These are phyloP conservation scores for Drosophila funebris DNA, from an alignment of 1,140 invertebrate genomes.

Conservation along the genomic window DNA sequence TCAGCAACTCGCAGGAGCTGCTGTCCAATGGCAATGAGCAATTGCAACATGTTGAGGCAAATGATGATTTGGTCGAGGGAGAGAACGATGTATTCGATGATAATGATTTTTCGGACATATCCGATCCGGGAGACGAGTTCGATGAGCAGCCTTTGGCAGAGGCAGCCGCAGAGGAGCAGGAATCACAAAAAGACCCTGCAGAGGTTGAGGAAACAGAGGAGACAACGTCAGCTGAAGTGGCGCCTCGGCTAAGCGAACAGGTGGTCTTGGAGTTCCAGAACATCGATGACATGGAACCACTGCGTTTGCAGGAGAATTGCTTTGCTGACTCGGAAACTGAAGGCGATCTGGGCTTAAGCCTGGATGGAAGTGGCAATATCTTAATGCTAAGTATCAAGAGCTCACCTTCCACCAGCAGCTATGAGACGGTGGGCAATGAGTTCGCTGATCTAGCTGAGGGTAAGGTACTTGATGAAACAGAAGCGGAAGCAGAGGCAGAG, in stretches of 20 bases:
- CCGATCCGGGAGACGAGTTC: conserved; percentile 77
- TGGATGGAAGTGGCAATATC: conserved; percentile 62
- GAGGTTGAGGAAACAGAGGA: neutral
- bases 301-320: conserved; percentile 76
- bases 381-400: conserved; percentile 78
- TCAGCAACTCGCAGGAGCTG: conserved; percentile 44
- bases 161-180: neutral
- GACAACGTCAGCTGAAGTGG: neutral
- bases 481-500: conserved; percentile 25
- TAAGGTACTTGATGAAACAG: conserved; percentile 28
- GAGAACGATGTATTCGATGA: conserved; percentile 79
- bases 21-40: conserved; percentile 60
- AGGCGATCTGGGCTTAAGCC: conserved; percentile 52
- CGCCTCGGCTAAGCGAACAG: conserved; percentile 48
- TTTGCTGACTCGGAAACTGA: conserved; percentile 70
- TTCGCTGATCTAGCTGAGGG: conserved; percentile 67
- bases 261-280: conserved; percentile 69
- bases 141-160: conserved; percentile 42
- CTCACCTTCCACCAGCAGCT: conserved; percentile 82
- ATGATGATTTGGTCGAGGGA: conserved; percentile 33
- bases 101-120: conserved; percentile 81
- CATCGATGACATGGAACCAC: conserved; percentile 73
- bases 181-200: neutral
- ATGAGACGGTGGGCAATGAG: conserved; percentile 83
- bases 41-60: conserved; percentile 43